phyloP scores from a whole-genome alignment of 1,140 invertebrate species.

The Drosophila sulfurigaster region DNA sequence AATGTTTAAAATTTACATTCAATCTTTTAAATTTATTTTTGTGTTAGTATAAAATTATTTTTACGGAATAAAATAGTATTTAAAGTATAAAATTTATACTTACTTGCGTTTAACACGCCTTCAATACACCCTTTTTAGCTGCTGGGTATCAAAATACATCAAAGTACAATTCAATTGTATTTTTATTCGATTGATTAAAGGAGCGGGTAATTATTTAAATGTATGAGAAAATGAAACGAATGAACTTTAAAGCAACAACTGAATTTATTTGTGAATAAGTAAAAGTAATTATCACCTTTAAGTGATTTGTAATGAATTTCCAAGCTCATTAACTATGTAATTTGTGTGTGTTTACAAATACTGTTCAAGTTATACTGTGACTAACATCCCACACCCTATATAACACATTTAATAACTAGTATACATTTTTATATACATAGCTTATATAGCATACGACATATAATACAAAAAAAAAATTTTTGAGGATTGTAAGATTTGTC shows the following conservation, averaged over 20 bases:
- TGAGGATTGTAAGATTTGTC: too few species aligned
- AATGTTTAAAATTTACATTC: too few species aligned
- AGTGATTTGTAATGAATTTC: not conserved
- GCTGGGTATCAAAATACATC: not conserved
- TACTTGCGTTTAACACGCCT: not conserved
- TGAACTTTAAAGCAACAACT: not conserved
- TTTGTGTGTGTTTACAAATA: too few species aligned
- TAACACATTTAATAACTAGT: too few species aligned
- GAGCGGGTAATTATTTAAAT: not conserved
- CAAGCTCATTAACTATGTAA: too few species aligned
- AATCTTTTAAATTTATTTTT: too few species aligned
- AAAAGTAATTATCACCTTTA: constrained; percentile 1
- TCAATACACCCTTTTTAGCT: not conserved
- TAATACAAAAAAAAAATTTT: too few species aligned
- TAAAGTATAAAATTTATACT: too few species aligned
- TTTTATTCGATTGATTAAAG: not conserved
- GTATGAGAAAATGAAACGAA: not conserved
- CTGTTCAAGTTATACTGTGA: not conserved
- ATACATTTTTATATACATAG: too few species aligned
- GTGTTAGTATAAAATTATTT: too few species aligned
- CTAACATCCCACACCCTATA: not conserved
- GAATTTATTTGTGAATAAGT: not conserved
- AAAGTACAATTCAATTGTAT: constrained; percentile 7
- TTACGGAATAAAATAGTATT: too few species aligned
- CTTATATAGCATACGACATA: too few species aligned